Evolutionary conservation across 2,888 invertebrate species (phyloP).

Genomic region (Lasioglossum morio): DNA sequence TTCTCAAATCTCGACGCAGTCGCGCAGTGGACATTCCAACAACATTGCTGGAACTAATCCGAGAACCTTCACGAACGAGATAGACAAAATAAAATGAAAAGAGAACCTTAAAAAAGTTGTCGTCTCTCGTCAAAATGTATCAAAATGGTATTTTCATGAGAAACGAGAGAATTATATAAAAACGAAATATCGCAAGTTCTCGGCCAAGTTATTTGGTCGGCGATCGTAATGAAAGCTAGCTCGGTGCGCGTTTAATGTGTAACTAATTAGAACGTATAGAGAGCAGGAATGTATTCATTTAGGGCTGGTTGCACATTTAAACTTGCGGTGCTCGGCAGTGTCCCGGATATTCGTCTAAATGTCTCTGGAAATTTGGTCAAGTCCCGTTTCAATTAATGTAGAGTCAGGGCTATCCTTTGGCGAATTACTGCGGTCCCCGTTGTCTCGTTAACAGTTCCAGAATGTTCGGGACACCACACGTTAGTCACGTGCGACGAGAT

Average conservation of each 20-base stretch:
- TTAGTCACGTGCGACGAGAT: constrained; percentile 54
- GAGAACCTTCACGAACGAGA: too few species aligned
- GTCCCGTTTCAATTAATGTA: constrained; percentile 30
- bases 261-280: constrained; percentile 3
- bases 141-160: too few species aligned
- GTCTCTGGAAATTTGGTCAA: constrained; percentile 9
- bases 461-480: constrained; percentile 23
- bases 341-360: constrained; percentile 16
- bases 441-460: constrained; percentile 58
- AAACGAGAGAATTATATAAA: too few species aligned
- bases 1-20: background rate
- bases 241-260: background rate
- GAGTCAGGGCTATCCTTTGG: constrained; percentile 22
- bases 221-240: background rate
- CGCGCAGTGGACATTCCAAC: background rate
- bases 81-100: too few species aligned
- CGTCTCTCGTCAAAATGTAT: too few species aligned
- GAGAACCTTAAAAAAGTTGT: too few species aligned
- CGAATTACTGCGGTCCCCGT: constrained; percentile 56
- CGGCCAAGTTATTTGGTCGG: background rate
- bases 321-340: background rate
- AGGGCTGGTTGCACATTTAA: background rate
- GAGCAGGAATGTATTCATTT: constrained; percentile 11
- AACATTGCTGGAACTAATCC: background rate
- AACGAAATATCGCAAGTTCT: background rate